Evolutionary conservation across 2,113 vertebrate species (phyloP).

Genomic region (Eira barbara): DNA sequence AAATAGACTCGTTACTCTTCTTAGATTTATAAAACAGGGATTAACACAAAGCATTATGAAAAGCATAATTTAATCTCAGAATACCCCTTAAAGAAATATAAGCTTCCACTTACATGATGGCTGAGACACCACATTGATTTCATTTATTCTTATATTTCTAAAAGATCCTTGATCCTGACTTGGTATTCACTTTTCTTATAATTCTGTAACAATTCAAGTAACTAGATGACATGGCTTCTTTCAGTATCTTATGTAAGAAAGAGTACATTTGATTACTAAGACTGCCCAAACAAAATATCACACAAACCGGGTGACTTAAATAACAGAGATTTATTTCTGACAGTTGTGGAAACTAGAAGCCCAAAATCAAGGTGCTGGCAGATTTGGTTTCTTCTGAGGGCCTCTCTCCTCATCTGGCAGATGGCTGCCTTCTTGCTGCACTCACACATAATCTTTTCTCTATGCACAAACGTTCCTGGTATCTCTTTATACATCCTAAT

Average conservation of each 20-base stretch:
- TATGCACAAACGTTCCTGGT: background rate
- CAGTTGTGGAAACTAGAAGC: background rate
- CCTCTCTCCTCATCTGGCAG: background rate
- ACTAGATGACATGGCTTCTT: background rate
- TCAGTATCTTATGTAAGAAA: background rate
- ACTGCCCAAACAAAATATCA: background rate
- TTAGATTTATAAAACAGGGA: background rate
- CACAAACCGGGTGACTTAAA: background rate
- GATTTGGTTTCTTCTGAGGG: background rate
- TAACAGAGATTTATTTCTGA: background rate
- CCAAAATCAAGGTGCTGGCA: background rate
- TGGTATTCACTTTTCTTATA: background rate
- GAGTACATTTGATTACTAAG: background rate
- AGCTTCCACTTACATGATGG: constrained; percentile 28
- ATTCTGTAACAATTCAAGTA: background rate
- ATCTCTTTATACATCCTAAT: background rate
- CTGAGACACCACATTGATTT: background rate
- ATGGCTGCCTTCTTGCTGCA: background rate
- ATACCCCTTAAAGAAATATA: constrained; percentile 41
- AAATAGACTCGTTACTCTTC: constrained; percentile 41
- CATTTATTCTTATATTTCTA: constrained; percentile 19
- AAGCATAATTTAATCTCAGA: background rate
- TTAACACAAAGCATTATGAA: background rate
- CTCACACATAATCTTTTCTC: background rate
- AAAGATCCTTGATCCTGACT: background rate